Evolutionary conservation across 2,113 vertebrate species (phyloP), one percentile per base, ranked within the genome.

Genomic region (Heterocephalus glaber): DNA sequence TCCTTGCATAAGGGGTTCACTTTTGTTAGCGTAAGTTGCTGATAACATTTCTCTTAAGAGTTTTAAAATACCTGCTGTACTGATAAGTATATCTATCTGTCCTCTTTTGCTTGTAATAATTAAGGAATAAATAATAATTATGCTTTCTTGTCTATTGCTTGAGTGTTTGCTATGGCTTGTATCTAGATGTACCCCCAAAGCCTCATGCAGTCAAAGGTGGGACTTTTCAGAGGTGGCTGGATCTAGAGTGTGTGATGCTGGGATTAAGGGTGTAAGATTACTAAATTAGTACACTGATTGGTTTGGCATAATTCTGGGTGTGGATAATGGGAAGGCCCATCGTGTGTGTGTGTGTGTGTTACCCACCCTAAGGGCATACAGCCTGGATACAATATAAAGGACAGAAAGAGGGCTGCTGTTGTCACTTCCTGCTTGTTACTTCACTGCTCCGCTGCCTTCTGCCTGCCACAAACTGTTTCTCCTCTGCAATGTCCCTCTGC

Each of bases 1-100:
- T 86, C 33, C 16, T 74, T 22, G 14, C 22, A 85, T 66, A 60
- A 47, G 17, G 77, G 16, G 90, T 95, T 92, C 24, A 66, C 26
- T 66, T 90, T 85, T 94, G 81, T 86, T 56, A 60, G 30, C 9
- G 12, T 35, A 86, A 52, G 9, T 2, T 89, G 86, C n/a, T 82
- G 60, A 86, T 49, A 89, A 54, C 22, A 93, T 33, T 54, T 93
- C n/a, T 72, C 44, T 89, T 84, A 63, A 5, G 28, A 89, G 47
- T 70, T 91, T 89, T 95, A 14, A 95, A 87, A n/a, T 68, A 96
- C 76, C 20, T 92, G 68, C n/a, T 95, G 12, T 83, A 87, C 83
- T 92, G n/a, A 54, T 76, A 86, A 41, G 9, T 38, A 52, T 81
- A 11, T 79, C 30, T 49, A 38, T n/a, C 30, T 49, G 35, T n/a